phyloP scores from a whole-genome alignment of 2,797 vertebrate genomes.

The Hippopotamyrus pictus region DNA sequence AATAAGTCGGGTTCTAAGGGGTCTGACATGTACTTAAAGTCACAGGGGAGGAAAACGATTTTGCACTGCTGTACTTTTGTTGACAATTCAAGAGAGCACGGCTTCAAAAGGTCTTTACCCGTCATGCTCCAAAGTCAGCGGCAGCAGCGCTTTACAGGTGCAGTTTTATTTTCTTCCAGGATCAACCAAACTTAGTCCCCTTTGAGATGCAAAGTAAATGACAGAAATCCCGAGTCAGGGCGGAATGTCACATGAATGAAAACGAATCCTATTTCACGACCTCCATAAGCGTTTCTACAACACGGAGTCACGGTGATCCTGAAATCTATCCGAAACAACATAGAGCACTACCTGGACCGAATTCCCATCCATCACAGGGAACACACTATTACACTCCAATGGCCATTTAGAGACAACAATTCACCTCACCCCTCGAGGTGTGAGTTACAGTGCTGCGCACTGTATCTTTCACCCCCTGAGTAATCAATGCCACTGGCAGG shows the following conservation, averaged over 20 bases:
- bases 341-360: background rate
- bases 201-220: slow-evolving; percentile 4
- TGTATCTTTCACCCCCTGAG: background rate
- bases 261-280: background rate
- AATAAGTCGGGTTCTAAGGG: background rate
- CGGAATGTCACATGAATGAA: background rate
- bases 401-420: background rate
- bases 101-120: background rate
- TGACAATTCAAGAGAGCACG: background rate
- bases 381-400: background rate
- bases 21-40: background rate
- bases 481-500: background rate
- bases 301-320: background rate
- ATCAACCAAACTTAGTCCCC: background rate
- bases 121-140: background rate
- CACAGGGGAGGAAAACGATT: slow-evolving; percentile 10
- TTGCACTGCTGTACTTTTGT: background rate
- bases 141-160: background rate
- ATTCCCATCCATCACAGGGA: background rate
- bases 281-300: background rate
- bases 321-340: background rate
- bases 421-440: background rate
- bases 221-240: background rate
- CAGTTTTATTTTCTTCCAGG: background rate
- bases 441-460: background rate